Base-by-base conservation (phyloP, 2,888 invertebrate genomes). In the Cyclophora albipunctata region DNA sequence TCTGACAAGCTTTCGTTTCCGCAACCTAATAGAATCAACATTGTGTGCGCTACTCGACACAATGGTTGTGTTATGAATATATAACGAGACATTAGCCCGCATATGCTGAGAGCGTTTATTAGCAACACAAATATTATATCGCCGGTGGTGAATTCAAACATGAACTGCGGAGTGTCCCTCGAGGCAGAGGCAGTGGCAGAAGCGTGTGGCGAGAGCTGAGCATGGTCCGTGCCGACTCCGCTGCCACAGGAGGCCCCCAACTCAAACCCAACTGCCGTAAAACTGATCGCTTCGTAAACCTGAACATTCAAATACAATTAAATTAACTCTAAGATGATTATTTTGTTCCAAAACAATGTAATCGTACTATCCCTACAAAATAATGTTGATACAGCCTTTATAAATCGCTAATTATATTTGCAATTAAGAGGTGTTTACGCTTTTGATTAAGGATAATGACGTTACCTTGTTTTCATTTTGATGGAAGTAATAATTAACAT, bases 21-120 rank as follows among this genome's bases (percentile, higher is more conserved):
- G 78, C 67, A 64, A 67, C 64, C 73, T 78, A 81, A 83, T 80
- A 81, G 74, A 83, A 81, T 82, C 76, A 80, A 76, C 79, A 74
- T 69, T 71, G 76, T 70, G 66, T 69, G 65, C 69, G 73, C 73
- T 69, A 71, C 78, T 76, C 74, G 66, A 73, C 73, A 81, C 82
- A 83, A 81, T 80, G 69, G 69, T 66, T 71, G 72, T 69, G 82
- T 75, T 80, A 80, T 82, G 84, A 84, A 84, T 84, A 81, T 75
- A 62, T 82, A 82, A 84, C 78, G 75, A 81, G 75, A 72, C 71
- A 83, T 84, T 79, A 81, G 77, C 75, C 73, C 70, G 73, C 75
- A 74, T 75, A 75, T 77, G 73, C 74, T 75, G 67, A 62, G 67
- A 70, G 66, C 69, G 75, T 76, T 79, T 81, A 81, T 81, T 82